phyloP scores from a whole-genome alignment of 2,888 invertebrate species.

The Eupeodes luniger region DNA sequence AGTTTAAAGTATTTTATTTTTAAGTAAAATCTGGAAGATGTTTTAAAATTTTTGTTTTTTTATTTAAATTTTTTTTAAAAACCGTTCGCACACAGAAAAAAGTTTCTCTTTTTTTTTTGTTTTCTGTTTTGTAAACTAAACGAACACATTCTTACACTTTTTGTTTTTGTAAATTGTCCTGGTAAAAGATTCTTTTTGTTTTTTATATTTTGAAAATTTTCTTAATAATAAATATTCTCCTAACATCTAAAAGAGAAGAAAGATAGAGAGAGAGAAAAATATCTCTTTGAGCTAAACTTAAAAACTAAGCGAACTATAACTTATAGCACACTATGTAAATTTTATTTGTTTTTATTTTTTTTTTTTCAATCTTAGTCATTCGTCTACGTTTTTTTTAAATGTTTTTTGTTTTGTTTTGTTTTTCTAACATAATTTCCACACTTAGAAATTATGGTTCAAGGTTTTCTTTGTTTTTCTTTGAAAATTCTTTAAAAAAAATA shows the following conservation, averaged over 20 bases:
- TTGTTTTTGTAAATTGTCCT: slow-evolving; percentile 67
- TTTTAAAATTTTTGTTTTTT: slow-evolving; percentile 26
- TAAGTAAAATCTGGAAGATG: slow-evolving; percentile 73
- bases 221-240: slow-evolving; percentile 68
- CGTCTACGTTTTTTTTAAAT: slow-evolving; percentile 53
- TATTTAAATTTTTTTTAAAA: slow-evolving; percentile 69
- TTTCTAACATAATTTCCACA: slow-evolving; percentile 58
- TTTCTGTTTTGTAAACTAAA: slow-evolving; percentile 74
- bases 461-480: slow-evolving; percentile 76
- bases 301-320: slow-evolving; percentile 73
- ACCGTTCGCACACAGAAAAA: slow-evolving; percentile 70
- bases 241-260: slow-evolving; percentile 75
- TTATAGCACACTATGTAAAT: slow-evolving; percentile 65
- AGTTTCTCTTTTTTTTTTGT: slow-evolving; percentile 45
- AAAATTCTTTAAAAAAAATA: slow-evolving; percentile 79
- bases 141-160: slow-evolving; percentile 68
- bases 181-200: slow-evolving; percentile 57
- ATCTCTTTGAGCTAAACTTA: slow-evolving; percentile 76
- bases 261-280: slow-evolving; percentile 68
- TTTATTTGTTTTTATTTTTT: slow-evolving; percentile 31
- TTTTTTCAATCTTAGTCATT: slow-evolving; percentile 71
- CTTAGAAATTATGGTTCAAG: slow-evolving; percentile 77
- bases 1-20: slow-evolving; percentile 23
- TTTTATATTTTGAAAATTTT: slow-evolving; percentile 35
- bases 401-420: slow-evolving; percentile 61